Conservation (phyloP, 2,888 invertebrate genomes). For the Cryptocephalus moraei region DNA sequence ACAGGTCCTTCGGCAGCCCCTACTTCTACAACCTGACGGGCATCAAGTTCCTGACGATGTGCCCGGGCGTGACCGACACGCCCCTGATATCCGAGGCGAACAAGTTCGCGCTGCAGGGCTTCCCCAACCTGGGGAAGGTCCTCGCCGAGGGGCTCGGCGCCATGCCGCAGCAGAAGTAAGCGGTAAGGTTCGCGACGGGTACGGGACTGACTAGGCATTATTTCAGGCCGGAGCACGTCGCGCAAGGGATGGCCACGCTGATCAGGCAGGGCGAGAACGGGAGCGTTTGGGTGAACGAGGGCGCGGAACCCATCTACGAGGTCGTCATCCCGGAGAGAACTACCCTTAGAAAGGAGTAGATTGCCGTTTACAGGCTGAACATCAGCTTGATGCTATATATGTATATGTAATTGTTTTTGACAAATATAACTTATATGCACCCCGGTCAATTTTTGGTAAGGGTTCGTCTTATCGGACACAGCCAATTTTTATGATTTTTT, state of each 20-base stretch:
- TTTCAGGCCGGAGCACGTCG: constrained; percentile 26
- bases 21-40: constrained; percentile 31
- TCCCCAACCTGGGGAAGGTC: constrained; percentile 21
- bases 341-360: constrained; percentile 19
- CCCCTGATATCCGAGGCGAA: constrained; percentile 29
- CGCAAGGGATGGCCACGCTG: constrained; percentile 30
- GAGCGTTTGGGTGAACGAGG: constrained; percentile 45
- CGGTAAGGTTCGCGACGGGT: not conserved
- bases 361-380: not conserved
- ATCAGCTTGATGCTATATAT: too few relatives aligned
- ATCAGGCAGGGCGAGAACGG: constrained; percentile 40
- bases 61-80: constrained; percentile 38
- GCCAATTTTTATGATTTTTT: too few relatives aligned
- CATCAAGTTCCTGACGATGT: constrained; percentile 37
- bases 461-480: too few relatives aligned
- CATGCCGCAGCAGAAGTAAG: constrained; percentile 26
- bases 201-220: not conserved
- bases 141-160: constrained; percentile 25
- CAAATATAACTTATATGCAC: too few relatives aligned
- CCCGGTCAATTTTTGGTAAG: too few relatives aligned
- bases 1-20: constrained; percentile 39
- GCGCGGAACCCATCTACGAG: constrained; percentile 24
- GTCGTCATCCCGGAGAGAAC: constrained; percentile 25
- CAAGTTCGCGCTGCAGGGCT: constrained; percentile 19
- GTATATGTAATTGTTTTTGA: too few relatives aligned